These are phyloP conservation scores for Ferrisia virgata DNA, from an alignment of 2,888 invertebrate genomes.

Conservation along the genomic window DNA sequence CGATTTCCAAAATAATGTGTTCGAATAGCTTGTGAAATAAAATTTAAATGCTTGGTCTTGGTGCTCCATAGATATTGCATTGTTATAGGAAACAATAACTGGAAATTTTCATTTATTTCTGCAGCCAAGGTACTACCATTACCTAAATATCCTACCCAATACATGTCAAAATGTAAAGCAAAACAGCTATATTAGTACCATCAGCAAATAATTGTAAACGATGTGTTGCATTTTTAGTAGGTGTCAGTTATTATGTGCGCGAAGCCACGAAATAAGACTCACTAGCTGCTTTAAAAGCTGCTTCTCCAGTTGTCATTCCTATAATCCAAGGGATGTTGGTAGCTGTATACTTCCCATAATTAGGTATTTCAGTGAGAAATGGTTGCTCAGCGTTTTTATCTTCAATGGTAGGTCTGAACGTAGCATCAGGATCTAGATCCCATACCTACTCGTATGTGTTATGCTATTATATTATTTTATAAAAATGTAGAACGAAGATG, in stretches of 20 bases:
- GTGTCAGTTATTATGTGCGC: not conserved
- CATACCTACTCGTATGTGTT: slow-evolving; percentile 6
- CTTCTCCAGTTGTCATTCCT: not conserved
- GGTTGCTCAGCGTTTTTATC: not conserved
- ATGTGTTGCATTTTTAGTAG: not conserved
- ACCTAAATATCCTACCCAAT: not conserved
- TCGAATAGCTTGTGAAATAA: too few species aligned
- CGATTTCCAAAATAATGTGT: not conserved
- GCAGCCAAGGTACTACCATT: not conserved
- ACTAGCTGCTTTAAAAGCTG: not conserved
- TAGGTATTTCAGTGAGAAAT: not conserved
- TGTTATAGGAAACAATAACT: not conserved
- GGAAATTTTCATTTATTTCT: not conserved
- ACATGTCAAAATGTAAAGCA: not conserved
- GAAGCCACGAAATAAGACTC: too few species aligned
- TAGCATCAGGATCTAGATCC: not conserved
- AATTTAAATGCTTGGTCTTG: too few species aligned
- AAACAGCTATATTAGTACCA: not conserved
- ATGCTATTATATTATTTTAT: too few species aligned
- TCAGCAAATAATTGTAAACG: not conserved
- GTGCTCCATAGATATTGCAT: too few species aligned
- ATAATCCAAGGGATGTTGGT: not conserved
- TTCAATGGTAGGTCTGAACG: not conserved
- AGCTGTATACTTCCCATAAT: not conserved
- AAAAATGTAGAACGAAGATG: too few species aligned